Conservation (phyloP, 2,113 vertebrate genomes). For the Petroica traversi region DNA sequence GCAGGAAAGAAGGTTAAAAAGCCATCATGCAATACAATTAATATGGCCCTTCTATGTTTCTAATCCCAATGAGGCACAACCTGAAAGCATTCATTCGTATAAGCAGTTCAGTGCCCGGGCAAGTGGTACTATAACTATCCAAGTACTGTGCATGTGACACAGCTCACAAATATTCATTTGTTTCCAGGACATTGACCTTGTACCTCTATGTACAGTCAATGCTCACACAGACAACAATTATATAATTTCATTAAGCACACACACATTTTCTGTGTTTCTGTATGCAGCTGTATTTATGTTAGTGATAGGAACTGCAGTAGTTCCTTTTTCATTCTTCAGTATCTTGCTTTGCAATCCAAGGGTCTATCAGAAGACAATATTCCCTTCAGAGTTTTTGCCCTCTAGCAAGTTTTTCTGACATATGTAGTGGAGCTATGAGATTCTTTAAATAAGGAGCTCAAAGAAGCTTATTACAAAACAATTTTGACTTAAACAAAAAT, state of each 20-base stretch:
- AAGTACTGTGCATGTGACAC: not conserved
- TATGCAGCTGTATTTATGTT: not conserved
- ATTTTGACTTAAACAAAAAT: not conserved
- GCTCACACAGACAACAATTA: not conserved
- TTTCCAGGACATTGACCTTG: not conserved
- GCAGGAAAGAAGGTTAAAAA: not conserved
- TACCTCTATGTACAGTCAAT: not conserved
- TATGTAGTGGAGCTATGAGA: slow-evolving; percentile 15
- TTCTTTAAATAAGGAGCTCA: slow-evolving; percentile 19
- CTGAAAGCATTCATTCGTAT: not conserved
- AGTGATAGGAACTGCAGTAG: not conserved
- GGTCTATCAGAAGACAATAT: not conserved
- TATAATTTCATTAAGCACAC: not conserved
- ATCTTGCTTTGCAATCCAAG: not conserved
- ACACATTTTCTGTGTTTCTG: not conserved
- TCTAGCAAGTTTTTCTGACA: slow-evolving; percentile 45
- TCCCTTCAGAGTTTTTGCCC: not conserved
- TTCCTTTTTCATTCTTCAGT: not conserved
- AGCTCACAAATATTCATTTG: not conserved
- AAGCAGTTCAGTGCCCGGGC: not conserved
- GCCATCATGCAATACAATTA: not conserved
- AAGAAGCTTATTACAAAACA: not conserved
- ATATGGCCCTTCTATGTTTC: not conserved
- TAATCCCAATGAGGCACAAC: not conserved
- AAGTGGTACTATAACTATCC: not conserved